Evolutionary conservation across 2,113 vertebrate genomes (phyloP).

Genomic region (Pangasianodon hypophthalmus): DNA sequence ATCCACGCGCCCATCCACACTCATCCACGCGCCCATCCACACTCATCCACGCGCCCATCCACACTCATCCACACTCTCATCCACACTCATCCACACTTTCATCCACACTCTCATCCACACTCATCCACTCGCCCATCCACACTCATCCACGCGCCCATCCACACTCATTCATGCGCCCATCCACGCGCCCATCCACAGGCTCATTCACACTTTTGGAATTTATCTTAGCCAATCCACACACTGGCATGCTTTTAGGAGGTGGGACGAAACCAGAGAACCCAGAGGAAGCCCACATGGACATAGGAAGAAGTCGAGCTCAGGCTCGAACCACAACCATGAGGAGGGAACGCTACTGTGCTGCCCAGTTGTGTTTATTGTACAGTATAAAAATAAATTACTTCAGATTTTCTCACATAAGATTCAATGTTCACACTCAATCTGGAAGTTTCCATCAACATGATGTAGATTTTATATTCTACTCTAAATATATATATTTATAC

Average conservation of each 20-base stretch:
- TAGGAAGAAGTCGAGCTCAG: not conserved
- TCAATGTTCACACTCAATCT: not conserved
- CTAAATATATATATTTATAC: not conserved
- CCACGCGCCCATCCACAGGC: not conserved
- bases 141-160: no score
- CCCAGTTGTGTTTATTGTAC: not conserved
- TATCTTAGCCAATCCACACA: not conserved
- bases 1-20: no score
- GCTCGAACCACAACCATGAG: not conserved
- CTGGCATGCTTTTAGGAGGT: not conserved
- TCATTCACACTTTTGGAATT: not conserved
- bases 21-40: no score
- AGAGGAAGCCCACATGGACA: not conserved
- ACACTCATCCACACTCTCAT: no score
- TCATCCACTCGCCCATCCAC: no score
- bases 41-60: no score
- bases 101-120: no score
- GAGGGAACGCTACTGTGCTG: not conserved
- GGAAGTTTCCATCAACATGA: not conserved
- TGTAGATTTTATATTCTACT: not conserved
- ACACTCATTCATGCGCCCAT: no score
- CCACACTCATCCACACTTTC: no score
- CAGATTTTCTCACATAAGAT: not conserved
- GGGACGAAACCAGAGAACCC: not conserved
- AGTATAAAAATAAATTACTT: not conserved